phyloP scores from a whole-genome alignment of 1,140 invertebrate species.

The Notospermus geniculatus region DNA sequence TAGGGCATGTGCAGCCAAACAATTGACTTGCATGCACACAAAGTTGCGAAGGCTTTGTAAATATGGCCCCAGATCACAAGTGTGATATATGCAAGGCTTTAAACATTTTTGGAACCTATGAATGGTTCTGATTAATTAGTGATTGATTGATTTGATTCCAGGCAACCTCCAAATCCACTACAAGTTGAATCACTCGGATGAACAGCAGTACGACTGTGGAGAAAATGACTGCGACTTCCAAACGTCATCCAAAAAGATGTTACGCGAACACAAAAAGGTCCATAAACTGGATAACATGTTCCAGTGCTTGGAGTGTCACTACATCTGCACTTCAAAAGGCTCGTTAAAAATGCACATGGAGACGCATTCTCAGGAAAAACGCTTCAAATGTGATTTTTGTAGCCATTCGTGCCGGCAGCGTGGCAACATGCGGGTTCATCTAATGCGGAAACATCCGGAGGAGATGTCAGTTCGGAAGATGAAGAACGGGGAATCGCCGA shows the following conservation, averaged over 20 bases:
- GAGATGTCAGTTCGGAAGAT: constrained; percentile 16
- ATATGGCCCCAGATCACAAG: too few relatives aligned
- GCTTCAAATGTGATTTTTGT: constrained; percentile 50
- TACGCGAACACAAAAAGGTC: constrained; percentile 36
- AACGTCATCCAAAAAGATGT: constrained; percentile 34
- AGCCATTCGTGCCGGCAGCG: constrained; percentile 43
- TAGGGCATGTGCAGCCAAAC: too few relatives aligned
- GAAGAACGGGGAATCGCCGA: background rate
- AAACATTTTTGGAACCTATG: too few relatives aligned
- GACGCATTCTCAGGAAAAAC: constrained; percentile 55
- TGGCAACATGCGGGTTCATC: constrained; percentile 39
- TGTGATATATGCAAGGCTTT: too few relatives aligned
- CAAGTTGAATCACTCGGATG: constrained; percentile 36
- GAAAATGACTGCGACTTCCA: constrained; percentile 27
- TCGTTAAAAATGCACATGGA: constrained; percentile 54
- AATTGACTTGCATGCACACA: too few relatives aligned
- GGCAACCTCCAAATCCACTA: constrained; percentile 43
- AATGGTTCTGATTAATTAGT: too few relatives aligned
- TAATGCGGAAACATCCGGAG: constrained; percentile 35
- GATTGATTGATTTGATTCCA: too few relatives aligned
- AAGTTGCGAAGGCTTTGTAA: too few relatives aligned
- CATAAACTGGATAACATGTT: constrained; percentile 27
- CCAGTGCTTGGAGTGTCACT: constrained; percentile 31
- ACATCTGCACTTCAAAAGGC: constrained; percentile 31
- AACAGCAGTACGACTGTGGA: constrained; percentile 35